A percentile compares a stretch with the other conserved stretches of the same genome.
These are phyloP conservation scores for Sycophila sp. DNA, from an alignment of 1,140 invertebrate genomes.

Conservation along the genomic window DNA sequence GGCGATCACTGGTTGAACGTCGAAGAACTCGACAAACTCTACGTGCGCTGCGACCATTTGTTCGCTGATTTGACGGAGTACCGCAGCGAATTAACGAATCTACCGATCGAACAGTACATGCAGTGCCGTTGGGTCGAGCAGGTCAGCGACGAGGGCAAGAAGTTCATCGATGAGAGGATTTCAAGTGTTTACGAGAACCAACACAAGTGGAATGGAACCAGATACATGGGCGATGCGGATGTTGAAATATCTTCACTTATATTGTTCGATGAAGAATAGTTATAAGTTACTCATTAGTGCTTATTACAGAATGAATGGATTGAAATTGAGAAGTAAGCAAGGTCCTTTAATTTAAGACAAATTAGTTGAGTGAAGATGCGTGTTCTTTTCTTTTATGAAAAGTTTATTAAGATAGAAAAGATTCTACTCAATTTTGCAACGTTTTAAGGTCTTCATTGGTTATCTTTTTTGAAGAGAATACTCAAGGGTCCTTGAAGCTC, in stretches of 20 bases:
- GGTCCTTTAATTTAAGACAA: too few relatives aligned
- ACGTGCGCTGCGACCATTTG: background rate
- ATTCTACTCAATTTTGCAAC: too few relatives aligned
- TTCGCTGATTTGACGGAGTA: background rate
- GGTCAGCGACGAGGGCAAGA: background rate
- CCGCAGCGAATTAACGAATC: background rate
- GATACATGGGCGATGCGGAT: background rate
- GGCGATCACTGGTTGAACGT: constrained; percentile 8
- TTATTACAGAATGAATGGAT: too few relatives aligned
- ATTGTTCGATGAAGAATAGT: background rate
- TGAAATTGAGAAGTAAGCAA: too few relatives aligned
- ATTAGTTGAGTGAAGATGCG: too few relatives aligned
- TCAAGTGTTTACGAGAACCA: background rate
- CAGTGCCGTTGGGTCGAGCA: constrained; percentile 1
- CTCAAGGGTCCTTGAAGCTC: too few relatives aligned
- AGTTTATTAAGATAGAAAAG: too few relatives aligned
- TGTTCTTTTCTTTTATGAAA: too few relatives aligned
- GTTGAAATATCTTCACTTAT: constrained; percentile 1
- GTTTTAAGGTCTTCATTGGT: too few relatives aligned
- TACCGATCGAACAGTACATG: constrained; percentile 10
- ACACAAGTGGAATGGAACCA: background rate
- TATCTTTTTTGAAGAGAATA: too few relatives aligned
- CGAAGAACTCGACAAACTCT: background rate
- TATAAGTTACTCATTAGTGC: too few relatives aligned
- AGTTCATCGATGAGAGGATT: background rate